phyloP scores from a whole-genome alignment of 1,140 invertebrate genomes.

The Nephila pilipes region DNA sequence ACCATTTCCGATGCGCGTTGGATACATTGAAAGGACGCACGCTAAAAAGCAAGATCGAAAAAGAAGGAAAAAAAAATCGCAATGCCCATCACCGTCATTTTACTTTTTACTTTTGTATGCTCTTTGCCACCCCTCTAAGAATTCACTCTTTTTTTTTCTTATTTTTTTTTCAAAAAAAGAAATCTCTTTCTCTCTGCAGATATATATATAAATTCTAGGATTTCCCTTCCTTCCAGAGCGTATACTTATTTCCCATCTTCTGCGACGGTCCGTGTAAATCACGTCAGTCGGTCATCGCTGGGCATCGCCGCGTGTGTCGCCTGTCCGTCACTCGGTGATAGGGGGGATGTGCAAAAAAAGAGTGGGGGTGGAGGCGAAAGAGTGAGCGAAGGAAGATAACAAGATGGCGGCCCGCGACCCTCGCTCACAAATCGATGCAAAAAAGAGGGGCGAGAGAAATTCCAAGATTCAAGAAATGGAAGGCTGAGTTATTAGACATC shows the following conservation, averaged over 20 bases:
- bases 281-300: conserved; percentile 73
- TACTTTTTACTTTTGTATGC: conserved; percentile 41
- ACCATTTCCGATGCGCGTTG: conserved; percentile 61
- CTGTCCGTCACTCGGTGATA: conserved; percentile 64
- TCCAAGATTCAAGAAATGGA: conserved; percentile 41
- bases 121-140: conserved; percentile 10
- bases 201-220: conserved; percentile 71
- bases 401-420: conserved; percentile 63
- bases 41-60: conserved; percentile 41
- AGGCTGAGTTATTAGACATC: conserved; percentile 52
- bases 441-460: conserved; percentile 39
- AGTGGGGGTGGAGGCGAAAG: conserved; percentile 3
- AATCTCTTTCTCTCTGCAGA: conserved; percentile 49
- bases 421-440: conserved; percentile 69
- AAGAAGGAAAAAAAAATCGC: conserved; percentile 20
- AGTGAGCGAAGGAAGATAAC: conserved; percentile 52
- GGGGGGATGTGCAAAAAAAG: not conserved
- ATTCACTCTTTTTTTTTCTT: not conserved
- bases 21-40: conserved; percentile 48
- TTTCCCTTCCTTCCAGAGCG: not conserved
- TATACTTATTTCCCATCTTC: conserved; percentile 69
- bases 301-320: conserved; percentile 56
- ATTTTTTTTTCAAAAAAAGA: not conserved
- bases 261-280: conserved; percentile 73
- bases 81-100: conserved; percentile 65